Evolutionary conservation across 2,888 invertebrate species (phyloP), one percentile per base, ranked within the genome.

Genomic region (Pammene fasciana): DNA sequence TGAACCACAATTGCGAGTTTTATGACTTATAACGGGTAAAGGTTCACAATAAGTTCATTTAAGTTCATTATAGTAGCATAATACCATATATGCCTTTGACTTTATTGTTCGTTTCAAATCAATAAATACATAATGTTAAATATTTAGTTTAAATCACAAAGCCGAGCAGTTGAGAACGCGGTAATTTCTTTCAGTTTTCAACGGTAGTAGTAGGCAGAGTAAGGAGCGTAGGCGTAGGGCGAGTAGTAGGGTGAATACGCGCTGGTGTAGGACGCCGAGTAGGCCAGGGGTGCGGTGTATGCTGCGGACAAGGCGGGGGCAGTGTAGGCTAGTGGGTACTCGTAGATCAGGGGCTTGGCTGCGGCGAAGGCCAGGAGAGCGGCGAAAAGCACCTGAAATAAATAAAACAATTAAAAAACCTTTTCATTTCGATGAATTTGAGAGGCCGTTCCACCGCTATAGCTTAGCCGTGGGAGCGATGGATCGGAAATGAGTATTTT

Each of bases 311-410:
- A 86, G 66, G 26, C 26, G 4, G 93, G 89, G 0, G 87, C 79
- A 52, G 94, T 90, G 75, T 94, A 90, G 0, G 84, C 86, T 74
- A 87, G 81, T 0, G 89, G 89, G 73, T 86, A 90, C 72, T 87
- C 86, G 72, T 83, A 79, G 68, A 88, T 82, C 67, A 89, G 72
- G 45, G 93, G 93, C 82, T 92, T 92, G 50, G 94, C 94, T 65
- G 88, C 81, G 57, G 90, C 93, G 70, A 93, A 85, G 76, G 94
- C 94, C 88, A 94, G 78, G 48, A 94, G 81, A 81, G 92, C 92
- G 74, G 89, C 88, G 80, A 94, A 86, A 75, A 94, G 66, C 59
- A 89, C 71, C 89, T 89, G 84, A 38, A 81, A 84, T 34, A 14
- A 57, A 52, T 45, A 26, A 26, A 26, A 26, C 26, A 26, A n/a